Conservation (phyloP, 2,797 vertebrate species). For the Notoglanidium macrostoma region DNA sequence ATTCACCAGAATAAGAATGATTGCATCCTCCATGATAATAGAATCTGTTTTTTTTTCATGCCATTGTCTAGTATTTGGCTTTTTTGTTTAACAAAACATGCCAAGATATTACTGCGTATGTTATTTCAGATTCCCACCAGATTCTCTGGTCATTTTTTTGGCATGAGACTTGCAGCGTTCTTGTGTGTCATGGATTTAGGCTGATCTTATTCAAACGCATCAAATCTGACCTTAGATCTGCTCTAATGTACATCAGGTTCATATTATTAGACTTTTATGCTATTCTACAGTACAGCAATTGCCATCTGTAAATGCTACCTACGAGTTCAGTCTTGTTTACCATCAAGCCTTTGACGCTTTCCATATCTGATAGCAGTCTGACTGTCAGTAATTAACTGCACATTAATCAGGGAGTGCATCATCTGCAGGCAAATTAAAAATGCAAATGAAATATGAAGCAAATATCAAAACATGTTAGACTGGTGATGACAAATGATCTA, state of each 20-base stretch:
- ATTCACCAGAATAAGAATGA: not conserved
- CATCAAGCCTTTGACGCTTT: slow-evolving; percentile 46
- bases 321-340: slow-evolving; percentile 44
- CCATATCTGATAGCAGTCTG: slow-evolving; percentile 59
- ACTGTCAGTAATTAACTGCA: slow-evolving; percentile 61
- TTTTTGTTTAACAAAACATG: not conserved
- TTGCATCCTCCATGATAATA: not conserved
- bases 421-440: slow-evolving; percentile 63
- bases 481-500: slow-evolving; percentile 59
- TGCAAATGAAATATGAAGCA: slow-evolving; percentile 62
- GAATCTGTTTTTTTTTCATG: not conserved
- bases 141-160: not conserved
- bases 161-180: not conserved
- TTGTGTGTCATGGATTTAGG: not conserved
- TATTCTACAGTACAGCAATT: not conserved
- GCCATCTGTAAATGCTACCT: not conserved
- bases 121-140: not conserved
- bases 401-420: slow-evolving; percentile 60
- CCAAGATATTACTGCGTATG: not conserved
- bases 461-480: slow-evolving; percentile 59
- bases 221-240: not conserved
- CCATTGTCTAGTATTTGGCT: not conserved
- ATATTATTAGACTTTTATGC: not conserved
- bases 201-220: not conserved
- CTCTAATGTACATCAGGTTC: not conserved